These are phyloP conservation scores for Cephus runcator DNA, from an alignment of 2,888 invertebrate genomes.

Conservation along the genomic window DNA sequence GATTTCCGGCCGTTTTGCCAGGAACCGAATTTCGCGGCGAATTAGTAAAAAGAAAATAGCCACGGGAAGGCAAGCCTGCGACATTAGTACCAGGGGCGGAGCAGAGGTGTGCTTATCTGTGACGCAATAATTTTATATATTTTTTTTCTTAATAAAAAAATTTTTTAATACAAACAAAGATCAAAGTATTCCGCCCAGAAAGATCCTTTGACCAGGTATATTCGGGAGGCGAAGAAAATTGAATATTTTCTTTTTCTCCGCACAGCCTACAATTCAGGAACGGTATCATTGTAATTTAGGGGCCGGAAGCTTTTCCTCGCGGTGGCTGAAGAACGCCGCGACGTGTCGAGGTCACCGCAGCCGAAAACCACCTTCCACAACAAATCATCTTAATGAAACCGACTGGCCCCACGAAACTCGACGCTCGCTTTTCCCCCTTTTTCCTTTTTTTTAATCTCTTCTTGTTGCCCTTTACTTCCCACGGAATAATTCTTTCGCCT, in stretches of 20 bases:
- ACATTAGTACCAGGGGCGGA: not conserved
- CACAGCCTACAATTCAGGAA: not conserved
- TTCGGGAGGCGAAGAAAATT: not conserved
- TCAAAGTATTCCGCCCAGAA: not conserved
- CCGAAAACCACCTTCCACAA: slow-evolving; percentile 10
- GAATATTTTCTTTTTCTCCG: not conserved
- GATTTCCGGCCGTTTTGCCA: not conserved
- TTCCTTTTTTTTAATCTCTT: not conserved
- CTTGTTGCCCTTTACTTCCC: not conserved
- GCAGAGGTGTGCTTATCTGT: too few relatives aligned
- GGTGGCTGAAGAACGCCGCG: not conserved
- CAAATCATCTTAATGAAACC: slow-evolving; percentile 23
- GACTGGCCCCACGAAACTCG: not conserved
- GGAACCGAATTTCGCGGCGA: not conserved
- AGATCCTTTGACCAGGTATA: not conserved
- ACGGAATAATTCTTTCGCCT: not conserved
- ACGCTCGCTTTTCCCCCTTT: not conserved
- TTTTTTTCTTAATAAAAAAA: too few relatives aligned
- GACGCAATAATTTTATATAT: too few relatives aligned
- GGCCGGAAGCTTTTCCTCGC: not conserved
- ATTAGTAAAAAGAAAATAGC: not conserved
- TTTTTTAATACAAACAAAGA: too few relatives aligned
- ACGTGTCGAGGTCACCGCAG: not conserved
- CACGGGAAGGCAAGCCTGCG: not conserved
- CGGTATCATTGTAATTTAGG: not conserved